Conservation (phyloP, 2,888 invertebrate genomes). For the Melanotus villosus region DNA sequence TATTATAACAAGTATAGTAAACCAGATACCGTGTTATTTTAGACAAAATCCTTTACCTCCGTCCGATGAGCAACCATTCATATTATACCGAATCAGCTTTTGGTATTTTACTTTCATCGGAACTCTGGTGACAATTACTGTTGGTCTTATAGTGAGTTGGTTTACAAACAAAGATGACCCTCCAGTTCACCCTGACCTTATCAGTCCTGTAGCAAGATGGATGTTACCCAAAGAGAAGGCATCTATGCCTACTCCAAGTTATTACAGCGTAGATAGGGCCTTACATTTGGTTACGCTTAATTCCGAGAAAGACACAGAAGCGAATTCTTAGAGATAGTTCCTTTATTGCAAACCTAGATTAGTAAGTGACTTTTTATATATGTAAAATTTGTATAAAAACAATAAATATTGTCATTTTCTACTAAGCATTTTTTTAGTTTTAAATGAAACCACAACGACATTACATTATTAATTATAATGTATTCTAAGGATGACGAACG, state of each 20-base stretch:
- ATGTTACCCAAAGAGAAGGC: conserved; percentile 21
- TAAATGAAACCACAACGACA: too few relatives aligned
- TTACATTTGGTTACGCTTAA: background rate
- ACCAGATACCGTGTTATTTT: too few relatives aligned
- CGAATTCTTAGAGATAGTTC: conserved; percentile 36
- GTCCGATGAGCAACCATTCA: conserved; percentile 24
- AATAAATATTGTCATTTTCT: too few relatives aligned
- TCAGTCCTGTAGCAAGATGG: conserved; percentile 67
- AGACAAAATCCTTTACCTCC: background rate
- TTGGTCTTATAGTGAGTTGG: conserved; percentile 43
- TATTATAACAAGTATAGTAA: too few relatives aligned
- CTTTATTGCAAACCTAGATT: conserved; percentile 32
- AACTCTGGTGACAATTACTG: conserved; percentile 25
- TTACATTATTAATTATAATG: too few relatives aligned
- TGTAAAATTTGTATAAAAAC: too few relatives aligned
- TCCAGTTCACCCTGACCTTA: conserved; percentile 74
- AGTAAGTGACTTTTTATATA: too few relatives aligned
- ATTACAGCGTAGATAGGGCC: conserved; percentile 45
- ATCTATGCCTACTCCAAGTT: conserved; percentile 1
- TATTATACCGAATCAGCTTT: conserved; percentile 48
- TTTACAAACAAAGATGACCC: conserved; percentile 64
- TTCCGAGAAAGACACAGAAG: background rate
- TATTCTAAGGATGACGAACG: too few relatives aligned
- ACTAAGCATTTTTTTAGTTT: too few relatives aligned
- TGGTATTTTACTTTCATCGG: conserved; percentile 47